Evolutionary conservation across 2,113 vertebrate species (phyloP).

Genomic region (Takifugu bimaculatus): DNA sequence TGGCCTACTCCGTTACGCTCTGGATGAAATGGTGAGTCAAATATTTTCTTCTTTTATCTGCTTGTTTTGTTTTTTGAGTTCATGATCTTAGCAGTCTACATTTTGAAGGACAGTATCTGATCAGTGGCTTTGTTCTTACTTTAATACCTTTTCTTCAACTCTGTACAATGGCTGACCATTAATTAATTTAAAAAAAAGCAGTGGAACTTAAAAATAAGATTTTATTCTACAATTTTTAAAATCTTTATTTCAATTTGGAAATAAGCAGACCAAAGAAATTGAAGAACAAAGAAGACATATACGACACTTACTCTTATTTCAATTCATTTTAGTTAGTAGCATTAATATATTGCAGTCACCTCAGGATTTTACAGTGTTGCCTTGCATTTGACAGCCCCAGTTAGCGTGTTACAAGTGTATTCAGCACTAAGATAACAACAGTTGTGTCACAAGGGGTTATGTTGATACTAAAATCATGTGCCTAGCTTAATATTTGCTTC

Average conservation of each 20-base stretch:
- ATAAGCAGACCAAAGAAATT: no score
- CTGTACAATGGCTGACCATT: not conserved
- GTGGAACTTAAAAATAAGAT: not conserved
- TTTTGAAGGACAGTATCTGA: not conserved
- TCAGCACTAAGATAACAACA: conserved; percentile 29
- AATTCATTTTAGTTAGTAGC: no score
- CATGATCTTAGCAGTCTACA: not conserved
- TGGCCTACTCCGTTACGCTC: conserved; percentile 87
- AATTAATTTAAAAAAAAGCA: not conserved
- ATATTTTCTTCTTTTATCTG: not conserved
- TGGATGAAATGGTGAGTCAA: conserved; percentile 92
- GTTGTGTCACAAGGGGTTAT: conserved; percentile 39
- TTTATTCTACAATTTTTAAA: no score
- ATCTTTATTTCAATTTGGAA: no score
- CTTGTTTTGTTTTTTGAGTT: not conserved
- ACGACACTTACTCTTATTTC: no score
- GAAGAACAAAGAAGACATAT: no score
- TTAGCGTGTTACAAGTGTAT: conserved; percentile 20
- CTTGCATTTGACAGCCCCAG: not conserved
- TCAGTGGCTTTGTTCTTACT: no score
- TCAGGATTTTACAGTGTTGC: not conserved
- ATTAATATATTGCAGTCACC: no score
- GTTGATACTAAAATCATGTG: conserved; percentile 55
- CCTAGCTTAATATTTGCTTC: conserved; percentile 44
- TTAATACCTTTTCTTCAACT: no score